Conservation (phyloP, 2,113 vertebrate genomes). For the Xyrauchen texanus region DNA sequence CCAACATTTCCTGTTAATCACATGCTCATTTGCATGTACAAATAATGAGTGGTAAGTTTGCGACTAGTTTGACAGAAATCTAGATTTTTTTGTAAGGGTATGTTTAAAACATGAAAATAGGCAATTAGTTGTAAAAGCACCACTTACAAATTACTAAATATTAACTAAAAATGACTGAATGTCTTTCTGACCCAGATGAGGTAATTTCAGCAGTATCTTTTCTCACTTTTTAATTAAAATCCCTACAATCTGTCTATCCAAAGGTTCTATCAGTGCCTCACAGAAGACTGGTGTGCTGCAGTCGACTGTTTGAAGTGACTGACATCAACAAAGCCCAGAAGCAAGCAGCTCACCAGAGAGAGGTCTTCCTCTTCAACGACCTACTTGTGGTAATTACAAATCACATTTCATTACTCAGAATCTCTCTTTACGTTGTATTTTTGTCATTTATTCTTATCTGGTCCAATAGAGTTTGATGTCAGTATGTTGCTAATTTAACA, state of each 20-base stretch:
- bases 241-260: not conserved
- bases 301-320: slow-evolving; percentile 93
- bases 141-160: too few species aligned
- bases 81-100: too few species aligned
- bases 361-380: slow-evolving; percentile 99
- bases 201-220: not conserved
- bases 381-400: slow-evolving; percentile 86
- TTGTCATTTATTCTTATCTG: not conserved
- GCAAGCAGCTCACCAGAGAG: slow-evolving; percentile 95
- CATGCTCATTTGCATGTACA: too few species aligned
- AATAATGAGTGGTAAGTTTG: too few species aligned
- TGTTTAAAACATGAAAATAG: too few species aligned
- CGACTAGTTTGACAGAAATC: too few species aligned
- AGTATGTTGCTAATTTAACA: too few species aligned
- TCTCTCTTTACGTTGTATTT: not conserved
- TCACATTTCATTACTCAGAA: not conserved
- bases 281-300: slow-evolving; percentile 94
- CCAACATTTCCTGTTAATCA: too few species aligned
- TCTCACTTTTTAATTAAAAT: not conserved
- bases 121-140: too few species aligned
- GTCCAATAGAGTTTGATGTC: not conserved
- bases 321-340: slow-evolving; percentile 97
- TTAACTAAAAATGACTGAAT: too few species aligned
- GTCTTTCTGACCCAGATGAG: too few species aligned
- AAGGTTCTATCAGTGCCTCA: slow-evolving; percentile 95